Conservation (phyloP, 2,113 vertebrate genomes). For the Gnathonemus longibarbis region DNA sequence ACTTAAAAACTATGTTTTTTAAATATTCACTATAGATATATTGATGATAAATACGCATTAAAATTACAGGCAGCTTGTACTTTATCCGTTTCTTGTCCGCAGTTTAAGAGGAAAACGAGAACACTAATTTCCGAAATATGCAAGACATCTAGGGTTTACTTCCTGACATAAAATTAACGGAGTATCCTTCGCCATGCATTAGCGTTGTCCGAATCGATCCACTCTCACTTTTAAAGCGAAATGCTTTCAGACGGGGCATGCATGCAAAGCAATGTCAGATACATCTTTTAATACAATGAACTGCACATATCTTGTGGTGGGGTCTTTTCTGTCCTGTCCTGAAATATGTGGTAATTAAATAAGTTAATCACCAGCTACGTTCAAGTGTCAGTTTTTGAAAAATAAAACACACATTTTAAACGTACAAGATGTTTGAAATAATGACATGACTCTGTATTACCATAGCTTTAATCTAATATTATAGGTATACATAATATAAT, state of each 20-base stretch:
- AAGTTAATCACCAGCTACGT: neutral
- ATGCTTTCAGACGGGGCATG: neutral
- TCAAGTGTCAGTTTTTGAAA: neutral
- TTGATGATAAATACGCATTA: neutral
- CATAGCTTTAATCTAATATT: neutral
- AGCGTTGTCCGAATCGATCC: neutral
- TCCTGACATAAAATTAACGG: neutral
- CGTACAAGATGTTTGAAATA: neutral
- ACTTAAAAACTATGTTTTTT: constrained; percentile 18
- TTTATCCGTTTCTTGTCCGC: constrained; percentile 1
- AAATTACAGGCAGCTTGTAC: constrained; percentile 10
- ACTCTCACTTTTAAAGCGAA: neutral
- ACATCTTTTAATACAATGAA: neutral
- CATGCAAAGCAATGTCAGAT: constrained; percentile 1
- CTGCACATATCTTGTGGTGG: neutral
- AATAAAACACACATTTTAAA: neutral
- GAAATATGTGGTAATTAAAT: constrained; percentile 17
- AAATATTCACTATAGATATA: constrained; percentile 16
- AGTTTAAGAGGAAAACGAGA: constrained; percentile 21
- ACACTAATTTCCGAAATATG: constrained; percentile 13
- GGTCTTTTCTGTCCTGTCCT: constrained; percentile 10
- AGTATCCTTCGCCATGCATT: neutral
- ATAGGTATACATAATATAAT: too few species aligned
- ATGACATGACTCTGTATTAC: neutral
- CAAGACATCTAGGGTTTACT: constrained; percentile 16